A percentile compares a stretch with the other conserved stretches of the same genome.
phyloP scores from a whole-genome alignment of 2,797 vertebrate genomes.

The Muraenolepis orangiensis region DNA sequence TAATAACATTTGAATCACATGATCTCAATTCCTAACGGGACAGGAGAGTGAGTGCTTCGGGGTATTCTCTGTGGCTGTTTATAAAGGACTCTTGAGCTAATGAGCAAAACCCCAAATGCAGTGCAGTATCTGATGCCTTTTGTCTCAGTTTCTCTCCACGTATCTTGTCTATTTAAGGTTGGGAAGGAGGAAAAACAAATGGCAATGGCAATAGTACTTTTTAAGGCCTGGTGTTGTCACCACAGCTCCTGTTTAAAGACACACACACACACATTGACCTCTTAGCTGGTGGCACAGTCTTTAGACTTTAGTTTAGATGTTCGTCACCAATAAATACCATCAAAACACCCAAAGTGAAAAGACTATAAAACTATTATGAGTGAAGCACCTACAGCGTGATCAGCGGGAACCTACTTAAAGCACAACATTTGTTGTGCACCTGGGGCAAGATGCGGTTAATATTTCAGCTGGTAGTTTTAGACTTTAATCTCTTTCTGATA shows the following conservation, averaged over 20 bases:
- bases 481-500: background rate
- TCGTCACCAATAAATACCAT: no score
- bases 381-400: no score
- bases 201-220: background rate
- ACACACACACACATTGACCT: background rate
- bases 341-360: no score
- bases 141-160: background rate
- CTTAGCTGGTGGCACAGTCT: background rate
- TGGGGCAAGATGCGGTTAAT: no score
- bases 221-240: background rate
- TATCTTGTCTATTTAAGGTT: background rate
- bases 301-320: conserved; percentile 2
- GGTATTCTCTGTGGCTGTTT: background rate
- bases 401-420: no score
- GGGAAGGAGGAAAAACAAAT: background rate
- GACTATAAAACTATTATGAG: no score
- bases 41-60: background rate
- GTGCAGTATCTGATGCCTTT: background rate
- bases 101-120: background rate
- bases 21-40: background rate
- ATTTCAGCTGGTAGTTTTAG: no score
- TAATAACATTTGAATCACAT: background rate
- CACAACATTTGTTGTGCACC: no score
- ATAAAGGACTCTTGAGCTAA: background rate
- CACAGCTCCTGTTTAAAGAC: background rate